These are phyloP conservation scores for Psittacula derbiana DNA, from an alignment of 2,797 vertebrate genomes.

Conservation along the genomic window DNA sequence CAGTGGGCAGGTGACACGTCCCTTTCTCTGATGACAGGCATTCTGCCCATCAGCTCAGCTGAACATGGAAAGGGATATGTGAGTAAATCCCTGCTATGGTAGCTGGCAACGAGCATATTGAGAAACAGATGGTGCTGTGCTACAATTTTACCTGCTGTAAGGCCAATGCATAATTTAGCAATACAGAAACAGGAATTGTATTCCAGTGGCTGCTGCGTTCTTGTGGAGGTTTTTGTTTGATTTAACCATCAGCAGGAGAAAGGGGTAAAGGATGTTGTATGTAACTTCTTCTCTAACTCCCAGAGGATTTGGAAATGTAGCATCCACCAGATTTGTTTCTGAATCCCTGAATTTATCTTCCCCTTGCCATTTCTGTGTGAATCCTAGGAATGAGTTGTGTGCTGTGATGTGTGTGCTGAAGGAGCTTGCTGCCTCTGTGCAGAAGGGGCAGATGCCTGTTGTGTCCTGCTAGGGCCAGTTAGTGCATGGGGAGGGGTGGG, in stretches of 20 bases:
- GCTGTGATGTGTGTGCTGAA: background rate
- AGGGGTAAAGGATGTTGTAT: background rate
- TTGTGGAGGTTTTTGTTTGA: background rate
- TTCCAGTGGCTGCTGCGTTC: background rate
- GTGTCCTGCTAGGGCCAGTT: background rate
- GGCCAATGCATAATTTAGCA: background rate
- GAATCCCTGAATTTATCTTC: background rate
- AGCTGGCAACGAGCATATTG: slow-evolving; percentile 19
- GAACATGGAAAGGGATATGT: background rate
- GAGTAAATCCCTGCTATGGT: background rate
- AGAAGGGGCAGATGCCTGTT: too few species aligned
- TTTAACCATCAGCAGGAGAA: background rate
- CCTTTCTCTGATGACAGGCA: background rate
- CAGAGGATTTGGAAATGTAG: background rate
- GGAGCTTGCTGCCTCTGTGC: background rate
- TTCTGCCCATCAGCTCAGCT: background rate
- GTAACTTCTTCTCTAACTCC: background rate
- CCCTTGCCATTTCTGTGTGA: background rate
- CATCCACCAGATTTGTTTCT: background rate
- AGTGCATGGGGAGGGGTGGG: background rate
- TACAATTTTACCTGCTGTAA: background rate
- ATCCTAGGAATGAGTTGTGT: background rate
- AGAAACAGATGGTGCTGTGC: slow-evolving; percentile 56
- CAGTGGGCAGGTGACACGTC: background rate
- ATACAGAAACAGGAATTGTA: background rate